Evolutionary conservation across 2,113 vertebrate species (phyloP).

Genomic region (Vulpes lagopus): DNA sequence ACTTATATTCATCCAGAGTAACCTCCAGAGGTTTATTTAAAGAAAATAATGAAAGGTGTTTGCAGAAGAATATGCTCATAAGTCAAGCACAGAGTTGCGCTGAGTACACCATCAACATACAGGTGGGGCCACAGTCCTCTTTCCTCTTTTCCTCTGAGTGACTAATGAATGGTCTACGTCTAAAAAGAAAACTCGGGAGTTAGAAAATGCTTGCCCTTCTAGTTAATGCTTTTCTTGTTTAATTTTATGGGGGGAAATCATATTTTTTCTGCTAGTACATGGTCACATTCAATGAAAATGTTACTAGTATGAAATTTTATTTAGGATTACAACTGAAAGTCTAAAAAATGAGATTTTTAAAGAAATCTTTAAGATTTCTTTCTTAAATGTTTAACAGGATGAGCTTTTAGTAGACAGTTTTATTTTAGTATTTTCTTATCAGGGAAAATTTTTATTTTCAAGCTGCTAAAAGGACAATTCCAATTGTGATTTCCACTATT

Average conservation of each 20-base stretch:
- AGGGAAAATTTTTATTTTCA: constrained; percentile 7
- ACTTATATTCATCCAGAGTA: constrained; percentile 90
- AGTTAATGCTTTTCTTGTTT: background rate
- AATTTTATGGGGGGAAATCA: background rate
- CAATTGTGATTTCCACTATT: background rate
- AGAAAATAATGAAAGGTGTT: constrained; percentile 90
- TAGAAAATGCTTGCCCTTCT: background rate
- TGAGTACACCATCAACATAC: constrained; percentile 89
- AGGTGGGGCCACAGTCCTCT: constrained; percentile 86
- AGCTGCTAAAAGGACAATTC: background rate
- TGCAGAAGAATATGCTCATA: constrained; percentile 87
- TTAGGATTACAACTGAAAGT: background rate
- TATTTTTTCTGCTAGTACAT: background rate
- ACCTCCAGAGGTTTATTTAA: constrained; percentile 93
- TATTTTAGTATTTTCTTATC: background rate
- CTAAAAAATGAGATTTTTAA: background rate
- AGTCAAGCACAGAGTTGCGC: constrained; percentile 80
- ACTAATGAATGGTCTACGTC: background rate
- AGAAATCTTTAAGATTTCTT: background rate
- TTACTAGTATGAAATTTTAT: background rate
- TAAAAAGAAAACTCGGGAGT: background rate
- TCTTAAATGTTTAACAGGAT: background rate
- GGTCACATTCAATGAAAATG: background rate
- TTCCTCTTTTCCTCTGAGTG: background rate
- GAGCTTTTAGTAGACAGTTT: background rate